phyloP scores from a whole-genome alignment of 2,113 vertebrate genomes.

The Xyrauchen texanus region DNA sequence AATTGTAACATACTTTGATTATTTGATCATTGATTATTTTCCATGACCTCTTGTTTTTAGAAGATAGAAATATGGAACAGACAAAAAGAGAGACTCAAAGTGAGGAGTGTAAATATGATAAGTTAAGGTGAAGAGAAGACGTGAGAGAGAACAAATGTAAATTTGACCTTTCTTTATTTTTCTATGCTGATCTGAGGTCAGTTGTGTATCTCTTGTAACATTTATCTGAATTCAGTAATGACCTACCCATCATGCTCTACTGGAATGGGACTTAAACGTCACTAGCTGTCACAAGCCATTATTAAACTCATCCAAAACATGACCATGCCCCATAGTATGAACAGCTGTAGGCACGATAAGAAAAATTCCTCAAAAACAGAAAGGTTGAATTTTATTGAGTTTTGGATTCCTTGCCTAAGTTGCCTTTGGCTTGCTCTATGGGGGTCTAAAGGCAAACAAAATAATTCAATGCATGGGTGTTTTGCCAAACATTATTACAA shows the following conservation, averaged over 20 bases:
- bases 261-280: slow-evolving; percentile 43
- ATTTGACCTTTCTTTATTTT: slow-evolving; percentile 55
- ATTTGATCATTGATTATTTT: no score
- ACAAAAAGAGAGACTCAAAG: no score
- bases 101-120: not conserved
- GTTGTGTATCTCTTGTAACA: slow-evolving; percentile 46
- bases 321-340: slow-evolving; percentile 27
- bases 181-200: slow-evolving; percentile 48
- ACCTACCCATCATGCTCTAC: not conserved
- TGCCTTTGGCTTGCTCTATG: no score
- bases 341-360: slow-evolving; percentile 6
- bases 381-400: no score
- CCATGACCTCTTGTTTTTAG: slow-evolving; percentile 4
- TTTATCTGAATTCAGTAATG: not conserved
- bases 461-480: no score
- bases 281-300: slow-evolving; percentile 44
- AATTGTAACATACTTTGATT: no score
- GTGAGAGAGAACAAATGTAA: slow-evolving; percentile 43
- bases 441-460: no score
- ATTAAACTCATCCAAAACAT: slow-evolving; percentile 32
- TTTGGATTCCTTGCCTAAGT: no score
- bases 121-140: not conserved
- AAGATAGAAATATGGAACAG: not conserved
- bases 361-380: not conserved
- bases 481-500: no score